These are phyloP conservation scores for Dipodomys ordii DNA, from an alignment of 2,113 vertebrate genomes.

Conservation along the genomic window DNA sequence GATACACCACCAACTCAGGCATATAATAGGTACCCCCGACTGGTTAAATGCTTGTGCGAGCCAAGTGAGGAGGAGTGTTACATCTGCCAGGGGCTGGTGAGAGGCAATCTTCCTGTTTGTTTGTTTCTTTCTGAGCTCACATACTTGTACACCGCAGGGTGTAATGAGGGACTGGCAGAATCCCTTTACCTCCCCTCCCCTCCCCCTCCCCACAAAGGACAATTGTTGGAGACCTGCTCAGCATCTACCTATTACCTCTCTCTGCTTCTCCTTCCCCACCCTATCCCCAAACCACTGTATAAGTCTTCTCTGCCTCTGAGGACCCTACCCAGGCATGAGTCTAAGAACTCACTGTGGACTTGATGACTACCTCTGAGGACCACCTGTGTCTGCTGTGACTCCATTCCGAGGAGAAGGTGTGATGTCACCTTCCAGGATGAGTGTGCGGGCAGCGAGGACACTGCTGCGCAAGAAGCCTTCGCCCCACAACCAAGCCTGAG, in stretches of 20 bases:
- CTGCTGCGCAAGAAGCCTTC: not conserved
- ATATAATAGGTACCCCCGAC: slow-evolving; percentile 52
- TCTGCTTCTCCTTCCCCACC: not conserved
- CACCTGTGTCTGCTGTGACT: not conserved
- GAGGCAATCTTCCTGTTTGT: slow-evolving; percentile 58
- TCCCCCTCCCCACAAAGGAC: not conserved
- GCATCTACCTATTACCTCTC: not conserved
- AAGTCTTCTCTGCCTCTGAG: not conserved
- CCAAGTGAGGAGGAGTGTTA: slow-evolving; percentile 62
- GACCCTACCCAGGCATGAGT: not conserved
- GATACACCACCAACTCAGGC: slow-evolving; percentile 42
- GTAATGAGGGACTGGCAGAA: slow-evolving; percentile 45
- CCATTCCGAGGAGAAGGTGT: not conserved
- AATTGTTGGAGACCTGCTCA: not conserved
- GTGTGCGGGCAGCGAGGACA: not conserved
- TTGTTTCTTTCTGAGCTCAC: slow-evolving; percentile 59
- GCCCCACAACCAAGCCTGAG: not conserved
- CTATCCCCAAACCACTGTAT: not conserved
- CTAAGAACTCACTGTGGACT: not conserved
- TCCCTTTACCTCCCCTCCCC: not conserved
- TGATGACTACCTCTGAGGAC: not conserved
- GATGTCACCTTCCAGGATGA: not conserved
- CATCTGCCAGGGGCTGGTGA: slow-evolving; percentile 39
- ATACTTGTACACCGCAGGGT: slow-evolving; percentile 36
- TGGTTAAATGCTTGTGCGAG: slow-evolving; percentile 65